Conservation (phyloP, 2,113 vertebrate genomes). For the Muntiacus reevesi region DNA sequence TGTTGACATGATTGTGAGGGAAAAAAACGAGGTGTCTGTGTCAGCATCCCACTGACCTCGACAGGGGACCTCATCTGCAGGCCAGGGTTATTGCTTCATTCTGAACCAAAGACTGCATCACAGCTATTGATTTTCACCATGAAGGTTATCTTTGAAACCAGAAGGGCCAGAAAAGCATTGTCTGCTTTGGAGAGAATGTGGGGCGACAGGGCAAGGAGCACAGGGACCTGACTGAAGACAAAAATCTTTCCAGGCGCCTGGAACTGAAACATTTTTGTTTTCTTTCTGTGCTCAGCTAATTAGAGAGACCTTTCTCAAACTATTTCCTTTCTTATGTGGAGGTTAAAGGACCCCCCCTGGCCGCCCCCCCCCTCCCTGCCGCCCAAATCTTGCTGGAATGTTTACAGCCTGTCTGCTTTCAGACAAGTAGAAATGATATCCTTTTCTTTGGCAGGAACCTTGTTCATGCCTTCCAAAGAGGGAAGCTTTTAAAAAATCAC, state of each 20-base stretch:
- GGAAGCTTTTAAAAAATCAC: slow-evolving; percentile 23
- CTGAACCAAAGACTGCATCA: not conserved
- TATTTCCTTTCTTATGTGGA: not conserved
- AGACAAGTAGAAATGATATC: not conserved
- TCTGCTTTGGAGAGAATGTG: not conserved
- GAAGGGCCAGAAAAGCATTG: not conserved
- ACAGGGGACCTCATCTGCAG: not conserved
- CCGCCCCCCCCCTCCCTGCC: too few species aligned
- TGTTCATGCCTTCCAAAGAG: slow-evolving; percentile 24
- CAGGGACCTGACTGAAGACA: not conserved
- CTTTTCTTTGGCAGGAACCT: not conserved
- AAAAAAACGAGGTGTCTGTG: not conserved
- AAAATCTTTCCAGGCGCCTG: not conserved
- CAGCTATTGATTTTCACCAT: slow-evolving; percentile 12
- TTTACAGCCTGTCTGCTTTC: slow-evolving; percentile 31
- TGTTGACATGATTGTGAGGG: not conserved
- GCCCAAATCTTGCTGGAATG: not conserved
- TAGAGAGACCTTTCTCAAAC: slow-evolving; percentile 10
- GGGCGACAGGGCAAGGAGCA: not conserved
- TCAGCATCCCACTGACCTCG: not conserved
- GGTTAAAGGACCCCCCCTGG: not conserved
- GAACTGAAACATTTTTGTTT: not conserved
- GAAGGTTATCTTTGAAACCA: slow-evolving; percentile 59
- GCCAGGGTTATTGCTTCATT: not conserved
- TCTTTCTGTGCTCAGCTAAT: not conserved